phyloP scores from a whole-genome alignment of 2,888 invertebrate genomes.

The Bombylius discolor region DNA sequence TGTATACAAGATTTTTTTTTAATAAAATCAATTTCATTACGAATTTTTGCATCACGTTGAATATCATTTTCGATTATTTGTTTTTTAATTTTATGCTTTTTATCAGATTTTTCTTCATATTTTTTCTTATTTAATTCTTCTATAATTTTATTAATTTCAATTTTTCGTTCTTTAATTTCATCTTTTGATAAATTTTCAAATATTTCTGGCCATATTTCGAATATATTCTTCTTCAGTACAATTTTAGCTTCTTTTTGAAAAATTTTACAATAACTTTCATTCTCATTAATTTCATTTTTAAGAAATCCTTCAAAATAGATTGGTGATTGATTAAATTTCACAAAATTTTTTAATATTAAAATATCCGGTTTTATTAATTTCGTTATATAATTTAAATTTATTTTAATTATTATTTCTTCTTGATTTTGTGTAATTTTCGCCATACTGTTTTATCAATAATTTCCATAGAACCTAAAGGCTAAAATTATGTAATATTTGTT shows the following conservation, averaged over 20 bases:
- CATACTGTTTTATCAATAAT: conserved; percentile 21
- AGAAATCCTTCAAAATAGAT: conserved; percentile 34
- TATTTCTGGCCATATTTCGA: conserved; percentile 30
- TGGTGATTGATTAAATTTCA: conserved; percentile 34
- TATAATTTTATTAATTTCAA: conserved; percentile 28
- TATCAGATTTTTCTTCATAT: conserved; percentile 26
- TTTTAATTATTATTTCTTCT: conserved; percentile 32
- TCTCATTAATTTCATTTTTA: conserved; percentile 30
- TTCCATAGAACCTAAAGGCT: background rate
- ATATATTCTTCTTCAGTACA: conserved; percentile 26
- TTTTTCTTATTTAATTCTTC: conserved; percentile 29
- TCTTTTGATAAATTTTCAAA: conserved; percentile 29
- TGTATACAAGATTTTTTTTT: conserved; percentile 21
- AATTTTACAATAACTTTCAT: conserved; percentile 29
- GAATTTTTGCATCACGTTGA: conserved; percentile 26
- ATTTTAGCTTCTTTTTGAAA: conserved; percentile 32
- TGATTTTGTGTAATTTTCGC: conserved; percentile 33
- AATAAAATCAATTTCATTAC: conserved; percentile 28
- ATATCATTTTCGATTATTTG: conserved; percentile 29
- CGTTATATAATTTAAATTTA: conserved; percentile 26
- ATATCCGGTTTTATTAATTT: conserved; percentile 29
- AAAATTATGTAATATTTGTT: too few relatives aligned
- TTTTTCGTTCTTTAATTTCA: conserved; percentile 25
- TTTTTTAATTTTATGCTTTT: conserved; percentile 28
- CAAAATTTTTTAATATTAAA: conserved; percentile 28